A percentile compares a stretch with the other conserved stretches of the same genome.
Conservation (phyloP, 2,888 invertebrate genomes). For the Brachyopa scutellaris region DNA sequence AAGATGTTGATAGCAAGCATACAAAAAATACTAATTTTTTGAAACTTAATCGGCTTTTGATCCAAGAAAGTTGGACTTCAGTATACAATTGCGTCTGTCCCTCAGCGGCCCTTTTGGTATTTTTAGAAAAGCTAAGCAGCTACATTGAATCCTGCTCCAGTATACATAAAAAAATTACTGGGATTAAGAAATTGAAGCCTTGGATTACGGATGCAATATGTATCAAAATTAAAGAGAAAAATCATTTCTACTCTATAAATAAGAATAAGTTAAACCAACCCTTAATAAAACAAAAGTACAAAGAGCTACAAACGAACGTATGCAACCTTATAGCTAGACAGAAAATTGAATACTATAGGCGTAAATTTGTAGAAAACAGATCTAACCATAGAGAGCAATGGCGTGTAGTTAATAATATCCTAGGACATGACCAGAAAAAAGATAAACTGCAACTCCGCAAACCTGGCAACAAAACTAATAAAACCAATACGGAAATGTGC, state of each 20-base stretch:
- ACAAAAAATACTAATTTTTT: background rate
- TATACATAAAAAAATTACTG: background rate
- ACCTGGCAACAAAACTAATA: background rate
- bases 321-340: background rate
- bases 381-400: background rate
- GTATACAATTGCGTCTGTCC: background rate
- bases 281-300: background rate
- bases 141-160: background rate
- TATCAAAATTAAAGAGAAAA: background rate
- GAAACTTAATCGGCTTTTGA: background rate
- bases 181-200: background rate
- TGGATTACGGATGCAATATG: conserved; percentile 1
- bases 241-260: background rate
- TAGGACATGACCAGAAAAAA: background rate
- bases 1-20: background rate
- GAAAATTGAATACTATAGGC: background rate
- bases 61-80: background rate
- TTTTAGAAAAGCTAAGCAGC: background rate
- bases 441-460: background rate
- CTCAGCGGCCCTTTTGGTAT: background rate
- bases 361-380: background rate
- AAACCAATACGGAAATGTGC: background rate
- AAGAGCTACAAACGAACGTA: background rate
- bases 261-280: background rate
- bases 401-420: background rate